Evolutionary conservation across 2,888 invertebrate species (phyloP).

Genomic region (Merodon equestris): DNA sequence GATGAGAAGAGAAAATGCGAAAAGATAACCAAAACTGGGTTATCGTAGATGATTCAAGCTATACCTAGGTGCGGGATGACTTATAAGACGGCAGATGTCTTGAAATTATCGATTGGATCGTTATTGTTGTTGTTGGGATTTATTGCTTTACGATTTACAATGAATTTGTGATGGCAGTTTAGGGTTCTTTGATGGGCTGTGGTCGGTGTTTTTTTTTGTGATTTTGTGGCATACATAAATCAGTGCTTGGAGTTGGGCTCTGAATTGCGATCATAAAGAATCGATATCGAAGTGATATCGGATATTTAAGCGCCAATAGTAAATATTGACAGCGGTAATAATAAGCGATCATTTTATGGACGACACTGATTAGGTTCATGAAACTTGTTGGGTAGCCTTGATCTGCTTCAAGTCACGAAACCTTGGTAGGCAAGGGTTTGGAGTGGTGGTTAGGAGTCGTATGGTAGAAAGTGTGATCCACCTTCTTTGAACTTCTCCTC

Average conservation of each 20-base stretch:
- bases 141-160: constrained; percentile 46
- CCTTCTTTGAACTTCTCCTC: no score
- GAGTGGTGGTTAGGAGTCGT: no score
- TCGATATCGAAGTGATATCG: constrained; percentile 28
- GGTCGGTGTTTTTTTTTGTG: constrained; percentile 5
- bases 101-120: not conserved
- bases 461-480: no score
- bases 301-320: constrained; percentile 49
- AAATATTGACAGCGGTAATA: constrained; percentile 14
- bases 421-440: no score
- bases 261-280: constrained; percentile 18
- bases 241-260: constrained; percentile 18
- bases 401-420: not conserved
- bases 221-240: constrained; percentile 25
- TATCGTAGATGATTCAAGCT: constrained; percentile 35
- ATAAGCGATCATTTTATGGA: not conserved
- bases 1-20: not conserved
- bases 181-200: constrained; percentile 39
- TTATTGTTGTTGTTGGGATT: constrained; percentile 13
- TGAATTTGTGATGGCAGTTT: constrained; percentile 32
- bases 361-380: constrained; percentile 10
- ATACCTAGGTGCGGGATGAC: constrained; percentile 30
- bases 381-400: not conserved
- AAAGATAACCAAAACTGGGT: constrained; percentile 41
- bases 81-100: constrained; percentile 9